Base-by-base conservation (phyloP, 2,113 vertebrate genomes). In the Himantopus leucocephalus region DNA sequence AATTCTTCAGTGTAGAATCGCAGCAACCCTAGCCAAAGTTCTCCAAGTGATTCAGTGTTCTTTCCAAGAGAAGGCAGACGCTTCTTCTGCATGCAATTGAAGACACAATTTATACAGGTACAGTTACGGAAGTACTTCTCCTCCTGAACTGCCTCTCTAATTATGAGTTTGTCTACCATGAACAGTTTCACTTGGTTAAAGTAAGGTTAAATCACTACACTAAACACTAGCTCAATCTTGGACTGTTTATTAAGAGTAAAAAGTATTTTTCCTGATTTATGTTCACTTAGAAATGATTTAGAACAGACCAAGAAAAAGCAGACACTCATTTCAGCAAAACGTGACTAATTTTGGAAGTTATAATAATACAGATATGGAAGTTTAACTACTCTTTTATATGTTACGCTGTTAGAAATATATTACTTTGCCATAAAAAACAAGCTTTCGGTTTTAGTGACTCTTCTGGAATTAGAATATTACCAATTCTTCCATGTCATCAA, bases 1-100 rank as follows among this genome's bases (percentile, higher is more conserved):
- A 99, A 99, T n/a, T 99, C 99, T 90, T 99, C 99, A 0, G 99
- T 99, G 98, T 99, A 99, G 95, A 99, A 99, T 30, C 99, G 98
- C 92, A 99, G 98, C 52, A 99, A 97, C 23, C 99, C 99, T 62
- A 99, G 94, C 99, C 99, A 99, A 53, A 99, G 98, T 84, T 99
- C 99, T 10, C 99, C 99, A 55, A 99, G 98, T 1, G 99, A 99
- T 91, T 99, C 99, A 2, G 96, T 98, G 96, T 99, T 99, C 77
- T 98, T 98, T 56, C 98, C 98, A 94, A 98, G 98, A 70, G 98
- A 98, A 6, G 98, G 98, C 64, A 99, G 98, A 72, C 98, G 98
- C 56, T 97, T 98, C 67, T 98, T 98, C 99, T 99, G 97, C 10
- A 90, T 9, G 60, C 79, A 87, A 92, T 63, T 37, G 29, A 88